Evolutionary conservation across 2,797 vertebrate genomes (phyloP).

Genomic region (Sebastes cheni): DNA sequence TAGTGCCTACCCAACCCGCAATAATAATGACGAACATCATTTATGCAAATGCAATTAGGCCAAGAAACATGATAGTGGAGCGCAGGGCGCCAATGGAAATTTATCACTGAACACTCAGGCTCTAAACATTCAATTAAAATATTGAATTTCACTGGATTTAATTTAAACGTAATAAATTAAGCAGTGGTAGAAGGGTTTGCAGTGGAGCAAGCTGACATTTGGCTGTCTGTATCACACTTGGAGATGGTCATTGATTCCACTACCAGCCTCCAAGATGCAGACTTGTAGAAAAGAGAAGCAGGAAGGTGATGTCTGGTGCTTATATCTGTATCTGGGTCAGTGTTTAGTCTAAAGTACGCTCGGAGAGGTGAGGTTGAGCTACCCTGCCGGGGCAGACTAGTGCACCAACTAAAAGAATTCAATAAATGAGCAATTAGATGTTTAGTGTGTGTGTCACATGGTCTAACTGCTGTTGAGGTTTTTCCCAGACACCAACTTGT

Average conservation of each 20-base stretch:
- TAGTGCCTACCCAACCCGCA: conserved; percentile 83
- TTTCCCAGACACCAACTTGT: neutral
- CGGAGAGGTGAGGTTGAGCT: conserved; percentile 1
- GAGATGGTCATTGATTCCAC: conserved; percentile 58
- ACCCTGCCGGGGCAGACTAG: neutral
- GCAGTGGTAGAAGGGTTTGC: conserved; percentile 85
- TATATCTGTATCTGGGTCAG: conserved; percentile 33
- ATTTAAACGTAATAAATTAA: conserved; percentile 98
- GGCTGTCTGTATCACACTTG: conserved; percentile 50
- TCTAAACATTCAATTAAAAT: conserved; percentile 99
- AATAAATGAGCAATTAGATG: neutral
- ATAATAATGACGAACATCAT: conserved; percentile 95
- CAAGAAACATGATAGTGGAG: conserved; percentile 91
- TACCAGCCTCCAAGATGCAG: conserved; percentile 21
- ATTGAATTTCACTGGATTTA: conserved; percentile 97
- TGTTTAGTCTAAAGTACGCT: neutral
- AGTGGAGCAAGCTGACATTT: conserved; percentile 50
- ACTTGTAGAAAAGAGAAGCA: conserved; percentile 4
- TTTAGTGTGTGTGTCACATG: neutral
- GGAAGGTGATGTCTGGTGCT: conserved; percentile 43
- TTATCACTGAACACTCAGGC: conserved; percentile 93
- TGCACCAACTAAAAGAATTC: neutral
- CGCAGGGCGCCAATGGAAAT: conserved; percentile 92
- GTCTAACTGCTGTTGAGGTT: neutral
- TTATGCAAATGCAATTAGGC: conserved; percentile 99